Evolutionary conservation across 2,797 vertebrate species (phyloP).

Genomic region (Acrossocheilus fasciatus): DNA sequence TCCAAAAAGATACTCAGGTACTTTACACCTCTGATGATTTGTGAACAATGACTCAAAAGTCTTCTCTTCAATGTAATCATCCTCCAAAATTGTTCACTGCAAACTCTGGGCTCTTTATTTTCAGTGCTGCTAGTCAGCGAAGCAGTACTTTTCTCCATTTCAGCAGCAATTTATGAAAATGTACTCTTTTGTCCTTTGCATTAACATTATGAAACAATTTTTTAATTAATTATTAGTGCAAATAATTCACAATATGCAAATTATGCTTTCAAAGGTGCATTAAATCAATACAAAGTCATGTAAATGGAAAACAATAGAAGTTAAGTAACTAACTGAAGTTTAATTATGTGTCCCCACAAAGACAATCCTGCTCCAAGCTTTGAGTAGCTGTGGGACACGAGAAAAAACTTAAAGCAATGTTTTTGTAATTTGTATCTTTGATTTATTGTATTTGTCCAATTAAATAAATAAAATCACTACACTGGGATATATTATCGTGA

Average conservation of each 20-base stretch:
- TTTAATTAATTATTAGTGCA: background rate
- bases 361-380: too few species aligned
- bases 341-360: too few species aligned
- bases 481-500: background rate
- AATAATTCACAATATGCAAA: too few species aligned
- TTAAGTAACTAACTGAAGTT: too few species aligned
- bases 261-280: too few species aligned
- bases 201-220: background rate
- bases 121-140: background rate
- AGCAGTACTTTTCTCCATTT: background rate
- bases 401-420: background rate
- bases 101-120: background rate
- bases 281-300: too few species aligned
- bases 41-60: too few species aligned
- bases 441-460: background rate
- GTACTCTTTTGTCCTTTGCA: background rate
- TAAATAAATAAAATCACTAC: background rate
- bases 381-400: too few species aligned
- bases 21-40: too few species aligned
- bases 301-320: too few species aligned
- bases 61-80: too few species aligned
- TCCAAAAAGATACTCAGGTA: too few species aligned
- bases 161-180: background rate
- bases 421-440: background rate
- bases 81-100: background rate